These are phyloP conservation scores for Corythaixoides concolor DNA, from an alignment of 2,113 vertebrate genomes.

Conservation along the genomic window DNA sequence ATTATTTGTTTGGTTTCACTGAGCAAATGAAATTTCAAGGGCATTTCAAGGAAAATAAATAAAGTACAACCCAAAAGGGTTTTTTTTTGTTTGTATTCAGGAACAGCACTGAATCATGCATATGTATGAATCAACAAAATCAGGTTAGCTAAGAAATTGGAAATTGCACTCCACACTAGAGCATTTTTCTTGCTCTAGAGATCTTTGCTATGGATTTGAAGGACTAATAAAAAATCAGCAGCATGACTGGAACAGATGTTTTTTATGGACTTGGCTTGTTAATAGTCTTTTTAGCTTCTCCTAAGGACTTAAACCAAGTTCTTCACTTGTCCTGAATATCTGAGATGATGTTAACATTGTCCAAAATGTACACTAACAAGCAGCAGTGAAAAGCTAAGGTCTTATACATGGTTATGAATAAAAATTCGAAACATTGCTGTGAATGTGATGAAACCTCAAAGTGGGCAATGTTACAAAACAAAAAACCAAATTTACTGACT, in stretches of 20 bases:
- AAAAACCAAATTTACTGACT: background rate
- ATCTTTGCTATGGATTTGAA: conserved; percentile 80
- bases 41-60: conserved; percentile 81
- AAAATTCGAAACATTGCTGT: conserved; percentile 65
- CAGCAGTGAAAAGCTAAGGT: conserved; percentile 69
- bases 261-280: conserved; percentile 79
- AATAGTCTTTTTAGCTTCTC: conserved; percentile 79
- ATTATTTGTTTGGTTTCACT: conserved; percentile 82
- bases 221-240: conserved; percentile 82
- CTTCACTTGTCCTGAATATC: conserved; percentile 76
- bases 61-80: conserved; percentile 65
- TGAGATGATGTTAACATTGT: conserved; percentile 81
- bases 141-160: conserved; percentile 79
- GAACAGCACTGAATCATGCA: conserved; percentile 75
- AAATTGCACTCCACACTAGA: conserved; percentile 76
- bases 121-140: conserved; percentile 84
- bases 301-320: conserved; percentile 77
- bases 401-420: conserved; percentile 61
- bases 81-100: conserved; percentile 71
- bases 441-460: conserved; percentile 57
- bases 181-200: conserved; percentile 80
- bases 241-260: conserved; percentile 87
- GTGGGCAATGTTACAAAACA: background rate
- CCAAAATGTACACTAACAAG: conserved; percentile 78
- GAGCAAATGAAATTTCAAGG: conserved; percentile 82